Percentiles rank a stretch among this genome's conserved stretches.
Evolutionary conservation across 2,113 vertebrate genomes (phyloP).

Genomic region (Hypanus sabinus): DNA sequence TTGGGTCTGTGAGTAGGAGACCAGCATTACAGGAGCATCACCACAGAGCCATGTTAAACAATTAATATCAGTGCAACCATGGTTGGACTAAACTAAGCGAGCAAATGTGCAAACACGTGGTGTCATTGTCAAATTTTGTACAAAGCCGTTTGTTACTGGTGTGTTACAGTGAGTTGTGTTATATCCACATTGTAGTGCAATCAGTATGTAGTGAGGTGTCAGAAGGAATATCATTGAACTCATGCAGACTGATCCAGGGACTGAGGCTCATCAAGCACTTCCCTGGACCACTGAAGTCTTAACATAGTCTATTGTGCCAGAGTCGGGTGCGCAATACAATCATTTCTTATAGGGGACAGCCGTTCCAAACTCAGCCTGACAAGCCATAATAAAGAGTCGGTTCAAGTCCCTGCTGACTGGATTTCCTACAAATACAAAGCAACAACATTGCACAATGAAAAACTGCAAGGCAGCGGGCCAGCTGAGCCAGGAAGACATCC

Average conservation of each 20-base stretch:
- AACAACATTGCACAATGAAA: too few relatives aligned
- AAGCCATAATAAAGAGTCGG: not conserved
- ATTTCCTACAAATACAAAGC: too few relatives aligned
- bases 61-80: not conserved
- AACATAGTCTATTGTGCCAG: not conserved
- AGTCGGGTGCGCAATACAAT: not conserved
- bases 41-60: too few relatives aligned
- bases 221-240: not conserved
- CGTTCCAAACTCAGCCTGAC: not conserved
- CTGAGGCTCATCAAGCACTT: not conserved
- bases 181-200: not conserved
- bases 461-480: too few relatives aligned
- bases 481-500: not conserved
- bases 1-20: not conserved
- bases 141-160: not conserved
- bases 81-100: not conserved
- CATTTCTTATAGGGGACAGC: not conserved
- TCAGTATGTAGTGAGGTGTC: not conserved
- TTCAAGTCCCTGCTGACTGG: too few relatives aligned
- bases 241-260: not conserved
- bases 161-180: not conserved
- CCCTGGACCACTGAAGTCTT: not conserved
- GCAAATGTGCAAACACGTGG: not conserved
- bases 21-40: not conserved
- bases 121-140: not conserved